Evolutionary conservation across 2,888 invertebrate species (phyloP).

Genomic region (Corbicula japonica): DNA sequence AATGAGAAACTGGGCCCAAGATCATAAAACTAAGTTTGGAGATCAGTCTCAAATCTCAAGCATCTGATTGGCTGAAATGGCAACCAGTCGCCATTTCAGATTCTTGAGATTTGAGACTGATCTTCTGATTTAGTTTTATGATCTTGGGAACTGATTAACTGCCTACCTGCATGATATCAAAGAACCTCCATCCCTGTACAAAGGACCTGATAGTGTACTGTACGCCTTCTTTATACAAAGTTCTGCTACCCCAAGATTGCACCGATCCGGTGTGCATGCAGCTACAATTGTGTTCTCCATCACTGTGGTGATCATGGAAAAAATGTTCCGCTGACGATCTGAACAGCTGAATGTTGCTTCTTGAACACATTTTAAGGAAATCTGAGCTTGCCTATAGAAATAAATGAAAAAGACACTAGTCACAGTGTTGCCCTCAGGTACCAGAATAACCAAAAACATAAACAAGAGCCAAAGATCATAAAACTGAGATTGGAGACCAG

Average conservation of each 20-base stretch:
- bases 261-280: slow-evolving; percentile 42
- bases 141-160: too few relatives aligned
- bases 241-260: slow-evolving; percentile 61
- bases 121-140: too few relatives aligned
- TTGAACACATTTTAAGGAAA: slow-evolving; percentile 39
- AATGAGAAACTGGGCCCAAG: too few relatives aligned
- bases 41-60: too few relatives aligned
- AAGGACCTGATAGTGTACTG: not conserved
- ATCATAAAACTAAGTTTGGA: too few relatives aligned
- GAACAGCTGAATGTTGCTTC: slow-evolving; percentile 47
- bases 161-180: slow-evolving; percentile 51
- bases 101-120: too few relatives aligned
- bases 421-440: not conserved
- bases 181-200: slow-evolving; percentile 47
- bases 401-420: not conserved
- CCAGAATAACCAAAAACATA: not conserved
- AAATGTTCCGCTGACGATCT: slow-evolving; percentile 29
- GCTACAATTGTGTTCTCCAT: slow-evolving; percentile 26
- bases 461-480: too few relatives aligned
- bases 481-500: too few relatives aligned
- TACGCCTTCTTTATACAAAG: slow-evolving; percentile 45
- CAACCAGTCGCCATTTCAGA: too few relatives aligned
- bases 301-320: slow-evolving; percentile 41
- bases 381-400: slow-evolving; percentile 56
- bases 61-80: too few relatives aligned